phyloP scores from a whole-genome alignment of 2,113 vertebrate genomes.

The Muntiacus reevesi region DNA sequence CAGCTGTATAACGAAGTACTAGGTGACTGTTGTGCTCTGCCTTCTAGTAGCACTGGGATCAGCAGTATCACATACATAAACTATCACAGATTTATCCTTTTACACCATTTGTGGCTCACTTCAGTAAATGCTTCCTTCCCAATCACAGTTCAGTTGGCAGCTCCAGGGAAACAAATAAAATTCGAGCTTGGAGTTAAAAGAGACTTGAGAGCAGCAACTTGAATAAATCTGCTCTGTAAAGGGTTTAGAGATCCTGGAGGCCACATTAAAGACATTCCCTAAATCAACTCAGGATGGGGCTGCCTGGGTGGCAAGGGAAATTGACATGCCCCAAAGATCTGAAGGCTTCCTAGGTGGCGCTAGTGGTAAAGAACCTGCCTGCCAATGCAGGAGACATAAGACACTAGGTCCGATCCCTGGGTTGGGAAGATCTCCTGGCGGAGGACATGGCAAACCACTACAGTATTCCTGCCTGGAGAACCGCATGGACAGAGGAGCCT shows the following conservation, averaged over 20 bases:
- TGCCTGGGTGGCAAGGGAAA: background rate
- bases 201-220: background rate
- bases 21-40: background rate
- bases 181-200: background rate
- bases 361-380: background rate
- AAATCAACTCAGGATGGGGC: constrained; percentile 40
- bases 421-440: background rate
- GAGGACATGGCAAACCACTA: background rate
- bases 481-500: background rate
- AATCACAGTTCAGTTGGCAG: background rate
- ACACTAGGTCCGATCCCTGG: background rate
- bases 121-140: background rate
- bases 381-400: background rate
- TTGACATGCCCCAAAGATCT: background rate
- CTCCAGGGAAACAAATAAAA: constrained; percentile 1
- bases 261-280: constrained; percentile 2
- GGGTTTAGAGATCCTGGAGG: constrained; percentile 11
- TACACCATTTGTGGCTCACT: background rate
- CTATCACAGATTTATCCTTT: background rate
- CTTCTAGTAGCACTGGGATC: background rate
- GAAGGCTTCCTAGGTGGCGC: background rate
- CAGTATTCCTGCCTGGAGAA: background rate
- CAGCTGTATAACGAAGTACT: fast-evolving
- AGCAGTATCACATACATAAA: background rate
- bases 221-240: background rate